Percentiles rank a stretch among this genome's conserved stretches.
Evolutionary conservation across 2,113 vertebrate genomes (phyloP).

Genomic region (Diadophis punctatus): DNA sequence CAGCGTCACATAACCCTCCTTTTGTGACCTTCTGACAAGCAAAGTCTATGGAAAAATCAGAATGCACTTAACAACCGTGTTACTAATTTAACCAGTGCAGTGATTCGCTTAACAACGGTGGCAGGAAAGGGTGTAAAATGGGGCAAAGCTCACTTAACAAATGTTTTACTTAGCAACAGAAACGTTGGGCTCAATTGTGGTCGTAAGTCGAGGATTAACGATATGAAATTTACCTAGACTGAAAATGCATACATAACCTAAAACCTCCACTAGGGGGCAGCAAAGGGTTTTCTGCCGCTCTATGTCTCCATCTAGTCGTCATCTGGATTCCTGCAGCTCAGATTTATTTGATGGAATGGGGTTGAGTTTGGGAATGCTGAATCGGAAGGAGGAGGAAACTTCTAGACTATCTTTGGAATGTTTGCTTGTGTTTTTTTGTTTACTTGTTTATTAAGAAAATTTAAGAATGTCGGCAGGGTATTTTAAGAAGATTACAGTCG

Average conservation of each 20-base stretch:
- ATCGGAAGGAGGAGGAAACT: neutral
- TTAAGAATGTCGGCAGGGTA: neutral
- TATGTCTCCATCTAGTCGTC: neutral
- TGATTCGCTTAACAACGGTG: too few relatives aligned
- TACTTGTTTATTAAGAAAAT: neutral
- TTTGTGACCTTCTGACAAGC: too few relatives aligned
- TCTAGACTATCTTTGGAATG: too few relatives aligned
- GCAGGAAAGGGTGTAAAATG: too few relatives aligned
- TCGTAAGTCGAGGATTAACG: neutral
- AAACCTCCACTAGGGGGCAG: neutral
- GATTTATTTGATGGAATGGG: neutral
- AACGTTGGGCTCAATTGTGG: too few relatives aligned
- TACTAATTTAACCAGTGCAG: too few relatives aligned
- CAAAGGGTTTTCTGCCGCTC: neutral
- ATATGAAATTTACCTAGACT: neutral
- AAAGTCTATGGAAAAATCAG: too few relatives aligned
- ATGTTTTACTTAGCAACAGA: too few relatives aligned
- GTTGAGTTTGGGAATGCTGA: neutral
- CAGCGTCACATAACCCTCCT: accelerated
- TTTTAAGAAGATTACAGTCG: neutral
- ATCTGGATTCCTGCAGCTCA: neutral
- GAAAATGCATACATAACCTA: neutral
- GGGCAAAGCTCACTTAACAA: too few relatives aligned
- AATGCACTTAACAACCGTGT: too few relatives aligned
- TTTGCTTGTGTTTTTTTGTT: neutral